Percentiles rank a stretch among this genome's conserved stretches.
phyloP scores from a whole-genome alignment of 2,113 vertebrate species.

The Saguinus midas region DNA sequence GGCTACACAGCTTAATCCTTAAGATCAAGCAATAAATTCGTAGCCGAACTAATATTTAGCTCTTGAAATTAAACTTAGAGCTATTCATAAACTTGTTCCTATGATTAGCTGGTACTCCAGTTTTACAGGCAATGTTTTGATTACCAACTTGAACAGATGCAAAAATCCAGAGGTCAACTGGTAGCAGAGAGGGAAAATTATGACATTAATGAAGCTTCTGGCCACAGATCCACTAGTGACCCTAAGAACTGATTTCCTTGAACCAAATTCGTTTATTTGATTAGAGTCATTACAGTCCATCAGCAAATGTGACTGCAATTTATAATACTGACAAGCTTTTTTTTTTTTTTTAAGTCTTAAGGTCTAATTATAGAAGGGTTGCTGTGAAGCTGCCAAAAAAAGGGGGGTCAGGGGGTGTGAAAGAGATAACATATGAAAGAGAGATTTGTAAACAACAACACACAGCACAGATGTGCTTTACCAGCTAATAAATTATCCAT shows the following conservation, averaged over 20 bases:
- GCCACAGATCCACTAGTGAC: not conserved
- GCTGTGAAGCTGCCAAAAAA: not conserved
- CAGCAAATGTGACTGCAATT: not conserved
- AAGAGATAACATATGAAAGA: not conserved
- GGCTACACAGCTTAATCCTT: not conserved
- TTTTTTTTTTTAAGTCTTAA: not conserved
- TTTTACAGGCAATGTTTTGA: constrained; percentile 5
- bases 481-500: not conserved
- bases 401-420: too few relatives aligned
- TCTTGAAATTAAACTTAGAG: not conserved
- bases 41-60: not conserved
- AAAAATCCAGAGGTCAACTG: constrained; percentile 24
- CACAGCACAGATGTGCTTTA: not conserved
- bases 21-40: constrained; percentile 39
- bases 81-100: constrained; percentile 4
- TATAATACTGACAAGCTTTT: not conserved
- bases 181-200: not conserved
- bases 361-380: not conserved
- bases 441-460: not conserved
- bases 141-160: not conserved
- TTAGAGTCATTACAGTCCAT: not conserved
- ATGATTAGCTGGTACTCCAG: not conserved
- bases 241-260: not conserved
- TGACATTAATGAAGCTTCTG: constrained; percentile 9
- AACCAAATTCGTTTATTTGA: not conserved